Percentiles rank a stretch among this genome's conserved stretches.
These are phyloP conservation scores for Carassius gibelio DNA, from an alignment of 2,113 vertebrate species.

Conservation along the genomic window DNA sequence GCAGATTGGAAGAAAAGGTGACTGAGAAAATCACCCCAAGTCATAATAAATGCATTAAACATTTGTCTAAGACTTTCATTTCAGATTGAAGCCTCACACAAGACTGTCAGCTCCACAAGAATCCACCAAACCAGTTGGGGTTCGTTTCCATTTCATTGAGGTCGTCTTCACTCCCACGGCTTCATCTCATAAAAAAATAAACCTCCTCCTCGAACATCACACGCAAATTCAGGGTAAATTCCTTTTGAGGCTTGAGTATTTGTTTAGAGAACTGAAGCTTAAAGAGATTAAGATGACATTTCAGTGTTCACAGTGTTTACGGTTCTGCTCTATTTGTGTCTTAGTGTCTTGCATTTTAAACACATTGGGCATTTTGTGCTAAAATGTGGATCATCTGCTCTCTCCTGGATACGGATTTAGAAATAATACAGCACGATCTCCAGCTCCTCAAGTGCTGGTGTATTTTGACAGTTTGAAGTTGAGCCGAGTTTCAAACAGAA, in stretches of 20 bases:
- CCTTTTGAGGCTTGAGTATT: slow-evolving; percentile 21
- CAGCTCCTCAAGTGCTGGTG: slow-evolving; percentile 24
- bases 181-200: slow-evolving; percentile 28
- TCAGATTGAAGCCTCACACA: background rate
- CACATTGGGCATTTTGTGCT: slow-evolving; percentile 22
- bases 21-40: background rate
- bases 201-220: slow-evolving; percentile 30
- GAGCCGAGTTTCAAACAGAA: slow-evolving; percentile 8
- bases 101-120: background rate
- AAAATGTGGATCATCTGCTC: slow-evolving; percentile 39
- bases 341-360: slow-evolving; percentile 23
- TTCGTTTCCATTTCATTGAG: slow-evolving; percentile 29
- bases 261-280: slow-evolving; percentile 36
- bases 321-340: slow-evolving; percentile 37
- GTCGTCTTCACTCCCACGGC: slow-evolving; percentile 25
- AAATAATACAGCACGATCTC: slow-evolving; percentile 24
- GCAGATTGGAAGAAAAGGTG: background rate
- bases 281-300: slow-evolving; percentile 40
- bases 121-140: slow-evolving; percentile 9
- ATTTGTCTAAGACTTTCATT: slow-evolving; percentile 5
- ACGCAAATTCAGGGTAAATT: slow-evolving; percentile 25
- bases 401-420: slow-evolving; percentile 30
- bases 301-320: slow-evolving; percentile 29
- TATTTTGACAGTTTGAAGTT: slow-evolving; percentile 50
- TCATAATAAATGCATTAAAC: slow-evolving; percentile 20